Percentiles rank a stretch among this genome's conserved stretches.
Evolutionary conservation across 2,113 vertebrate species (phyloP).

Genomic region (Abramis brama): DNA sequence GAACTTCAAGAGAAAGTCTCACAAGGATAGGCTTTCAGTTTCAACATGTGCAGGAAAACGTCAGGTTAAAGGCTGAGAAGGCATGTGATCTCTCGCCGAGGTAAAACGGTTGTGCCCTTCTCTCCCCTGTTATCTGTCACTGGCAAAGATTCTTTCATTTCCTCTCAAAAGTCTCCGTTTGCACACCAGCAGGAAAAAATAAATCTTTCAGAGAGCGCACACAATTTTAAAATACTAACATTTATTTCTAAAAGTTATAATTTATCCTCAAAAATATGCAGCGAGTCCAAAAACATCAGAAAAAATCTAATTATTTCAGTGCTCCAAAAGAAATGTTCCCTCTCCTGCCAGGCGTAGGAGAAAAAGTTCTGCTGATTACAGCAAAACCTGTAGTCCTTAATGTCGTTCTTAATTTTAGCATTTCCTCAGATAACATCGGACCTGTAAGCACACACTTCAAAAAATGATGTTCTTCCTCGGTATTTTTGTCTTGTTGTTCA

Average conservation of each 20-base stretch:
- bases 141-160: conserved; percentile 9
- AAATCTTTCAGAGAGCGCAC: background rate
- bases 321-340: background rate
- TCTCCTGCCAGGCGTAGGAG: background rate
- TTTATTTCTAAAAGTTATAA: conserved; percentile 23
- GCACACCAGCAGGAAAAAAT: conserved; percentile 22
- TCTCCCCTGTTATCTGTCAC: conserved; percentile 14
- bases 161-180: conserved; percentile 12
- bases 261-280: conserved; percentile 1
- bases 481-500: no score
- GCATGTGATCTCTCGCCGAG: background rate
- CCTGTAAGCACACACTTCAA: no score
- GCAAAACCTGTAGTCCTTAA: background rate
- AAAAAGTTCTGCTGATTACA: background rate
- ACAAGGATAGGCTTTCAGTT: background rate
- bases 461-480: no score
- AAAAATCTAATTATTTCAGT: background rate
- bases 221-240: conserved; percentile 19
- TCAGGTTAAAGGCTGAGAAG: background rate
- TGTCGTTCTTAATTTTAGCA: background rate
- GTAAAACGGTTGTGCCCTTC: background rate
- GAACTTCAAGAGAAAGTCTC: background rate
- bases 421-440: background rate
- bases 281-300: conserved; percentile 30
- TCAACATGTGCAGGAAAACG: background rate